Evolutionary conservation across 2,888 invertebrate genomes (phyloP).

Genomic region (Aspidiotus rigidus): DNA sequence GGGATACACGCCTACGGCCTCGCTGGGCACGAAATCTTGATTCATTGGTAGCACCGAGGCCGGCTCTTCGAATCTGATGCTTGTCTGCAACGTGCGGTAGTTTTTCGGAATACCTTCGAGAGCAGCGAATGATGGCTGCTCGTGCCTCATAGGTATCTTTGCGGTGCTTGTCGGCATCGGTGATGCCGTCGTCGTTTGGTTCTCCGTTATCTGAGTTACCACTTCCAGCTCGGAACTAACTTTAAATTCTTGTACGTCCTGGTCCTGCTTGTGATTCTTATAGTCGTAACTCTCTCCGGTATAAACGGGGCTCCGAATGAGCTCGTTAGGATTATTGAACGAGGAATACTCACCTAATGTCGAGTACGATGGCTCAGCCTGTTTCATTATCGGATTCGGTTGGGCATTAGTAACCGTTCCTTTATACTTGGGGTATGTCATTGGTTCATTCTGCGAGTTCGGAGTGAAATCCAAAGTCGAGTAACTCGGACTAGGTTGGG

Average conservation of each 20-base stretch:
- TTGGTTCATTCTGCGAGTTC: conserved; percentile 13
- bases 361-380: conserved; percentile 6
- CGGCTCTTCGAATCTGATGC: conserved; percentile 28
- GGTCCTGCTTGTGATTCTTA: conserved; percentile 24
- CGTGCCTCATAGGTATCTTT: background rate
- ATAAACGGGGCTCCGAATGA: conserved; percentile 23
- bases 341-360: conserved; percentile 25
- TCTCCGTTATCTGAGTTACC: conserved; percentile 24
- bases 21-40: conserved; percentile 28
- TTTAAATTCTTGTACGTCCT: conserved; percentile 13
- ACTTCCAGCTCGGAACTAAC: conserved; percentile 20
- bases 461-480: conserved; percentile 26
- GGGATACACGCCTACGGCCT: conserved; percentile 40
- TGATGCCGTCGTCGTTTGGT: conserved; percentile 11
- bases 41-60: conserved; percentile 25
- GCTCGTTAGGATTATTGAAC: conserved; percentile 27
- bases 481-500: conserved; percentile 13
- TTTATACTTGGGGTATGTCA: conserved; percentile 16
- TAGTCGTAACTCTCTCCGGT: conserved; percentile 23
- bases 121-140: conserved; percentile 36
- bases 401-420: background rate
- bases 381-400: background rate
- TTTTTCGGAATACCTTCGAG: conserved; percentile 36
- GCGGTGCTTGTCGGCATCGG: background rate
- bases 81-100: conserved; percentile 28